phyloP scores from a whole-genome alignment of 2,113 vertebrate species.

The Mormyrus lacerda region DNA sequence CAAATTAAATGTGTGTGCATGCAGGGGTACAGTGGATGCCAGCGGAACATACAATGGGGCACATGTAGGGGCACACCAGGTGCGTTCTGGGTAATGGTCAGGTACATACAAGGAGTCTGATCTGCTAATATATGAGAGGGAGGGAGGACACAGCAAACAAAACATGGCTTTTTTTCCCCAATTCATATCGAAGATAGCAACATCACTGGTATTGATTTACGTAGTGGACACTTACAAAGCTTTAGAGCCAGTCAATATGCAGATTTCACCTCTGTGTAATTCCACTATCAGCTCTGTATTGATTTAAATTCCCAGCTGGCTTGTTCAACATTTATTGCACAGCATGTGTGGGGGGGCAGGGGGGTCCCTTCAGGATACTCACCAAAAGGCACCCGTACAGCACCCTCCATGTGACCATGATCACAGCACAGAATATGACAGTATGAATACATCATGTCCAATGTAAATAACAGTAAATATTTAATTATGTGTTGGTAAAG shows the following conservation, averaged over 20 bases:
- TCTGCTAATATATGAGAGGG: not conserved
- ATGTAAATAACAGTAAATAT: not conserved
- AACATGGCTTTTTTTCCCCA: not conserved
- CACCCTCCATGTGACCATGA: not conserved
- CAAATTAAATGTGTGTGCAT: not conserved
- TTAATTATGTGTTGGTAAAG: not conserved
- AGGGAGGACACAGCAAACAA: not conserved
- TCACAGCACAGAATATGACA: not conserved
- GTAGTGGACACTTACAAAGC: conserved; percentile 21
- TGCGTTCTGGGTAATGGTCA: not conserved
- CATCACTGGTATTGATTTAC: conserved; percentile 32
- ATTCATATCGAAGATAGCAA: conserved; percentile 19
- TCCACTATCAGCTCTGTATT: conserved; percentile 30
- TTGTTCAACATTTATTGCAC: conserved; percentile 28
- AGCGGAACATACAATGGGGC: not conserved
- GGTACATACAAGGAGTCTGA: not conserved
- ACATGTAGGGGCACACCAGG: not conserved
- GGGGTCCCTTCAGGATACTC: not conserved
- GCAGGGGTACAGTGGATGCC: not conserved
- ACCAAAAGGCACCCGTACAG: not conserved
- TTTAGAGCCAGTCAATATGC: conserved; percentile 31
- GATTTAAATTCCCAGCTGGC: conserved; percentile 27
- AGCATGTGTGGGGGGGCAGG: not conserved
- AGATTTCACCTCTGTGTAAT: conserved; percentile 25
- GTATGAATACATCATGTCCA: not conserved